These are phyloP conservation scores for Drosophila mayri DNA, from an alignment of 1,140 invertebrate genomes.

Conservation along the genomic window DNA sequence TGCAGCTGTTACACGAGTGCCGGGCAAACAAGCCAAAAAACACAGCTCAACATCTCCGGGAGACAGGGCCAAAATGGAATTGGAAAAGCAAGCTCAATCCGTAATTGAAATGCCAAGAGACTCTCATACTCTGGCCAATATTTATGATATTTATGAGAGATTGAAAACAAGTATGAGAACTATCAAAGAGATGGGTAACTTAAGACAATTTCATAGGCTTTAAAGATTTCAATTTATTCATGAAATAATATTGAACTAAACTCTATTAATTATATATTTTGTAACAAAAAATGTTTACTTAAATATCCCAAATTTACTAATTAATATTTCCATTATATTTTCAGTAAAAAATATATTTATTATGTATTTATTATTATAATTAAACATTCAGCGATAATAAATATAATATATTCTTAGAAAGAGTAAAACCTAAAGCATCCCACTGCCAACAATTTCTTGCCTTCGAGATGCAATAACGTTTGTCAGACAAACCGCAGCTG, in stretches of 20 bases:
- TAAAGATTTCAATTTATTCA: too few species aligned
- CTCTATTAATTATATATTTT: too few species aligned
- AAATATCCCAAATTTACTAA: too few species aligned
- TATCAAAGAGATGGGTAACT: not conserved
- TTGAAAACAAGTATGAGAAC: not conserved
- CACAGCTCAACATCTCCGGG: slow-evolving; percentile 32
- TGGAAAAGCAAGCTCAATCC: slow-evolving; percentile 66
- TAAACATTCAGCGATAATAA: not conserved
- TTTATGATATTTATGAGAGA: not conserved
- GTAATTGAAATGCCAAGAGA: slow-evolving; percentile 46
- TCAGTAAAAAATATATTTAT: too few species aligned
- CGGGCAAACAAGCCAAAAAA: slow-evolving; percentile 48
- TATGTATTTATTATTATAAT: too few species aligned
- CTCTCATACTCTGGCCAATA: slow-evolving; percentile 25
- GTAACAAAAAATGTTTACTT: too few species aligned
- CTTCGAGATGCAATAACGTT: slow-evolving; percentile 31
- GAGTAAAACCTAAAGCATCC: not conserved
- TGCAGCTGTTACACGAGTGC: slow-evolving; percentile 73
- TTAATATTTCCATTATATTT: too few species aligned
- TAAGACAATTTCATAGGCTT: not conserved
- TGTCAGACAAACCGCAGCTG: slow-evolving; percentile 19
- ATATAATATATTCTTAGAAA: not conserved
- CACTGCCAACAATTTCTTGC: slow-evolving; percentile 1
- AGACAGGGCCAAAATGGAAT: slow-evolving; percentile 59
- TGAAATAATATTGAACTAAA: not conserved